phyloP scores from a whole-genome alignment of 1,140 invertebrate genomes.

The Leptinotarsa defecta region DNA sequence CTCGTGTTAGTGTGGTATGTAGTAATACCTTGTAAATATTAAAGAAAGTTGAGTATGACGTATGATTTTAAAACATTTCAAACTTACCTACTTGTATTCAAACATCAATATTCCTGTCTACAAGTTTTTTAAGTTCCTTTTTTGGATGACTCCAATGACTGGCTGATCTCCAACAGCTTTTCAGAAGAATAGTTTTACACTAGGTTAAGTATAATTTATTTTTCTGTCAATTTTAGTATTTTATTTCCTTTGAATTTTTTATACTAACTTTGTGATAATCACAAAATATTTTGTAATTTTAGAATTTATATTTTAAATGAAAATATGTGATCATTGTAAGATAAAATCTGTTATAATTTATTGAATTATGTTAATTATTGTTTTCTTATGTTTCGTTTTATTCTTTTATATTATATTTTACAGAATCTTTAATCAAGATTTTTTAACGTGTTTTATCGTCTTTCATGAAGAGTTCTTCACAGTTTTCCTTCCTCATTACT shows the following conservation, averaged over 20 bases:
- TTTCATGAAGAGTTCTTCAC: slow-evolving; percentile 15
- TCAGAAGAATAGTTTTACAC: slow-evolving; percentile 16
- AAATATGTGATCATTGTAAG: slow-evolving; percentile 31
- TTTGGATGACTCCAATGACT: slow-evolving; percentile 10
- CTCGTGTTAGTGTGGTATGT: slow-evolving; percentile 23
- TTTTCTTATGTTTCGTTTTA: slow-evolving; percentile 20
- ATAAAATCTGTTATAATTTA: slow-evolving; percentile 32
- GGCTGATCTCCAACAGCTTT: slow-evolving; percentile 8
- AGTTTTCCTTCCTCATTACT: not conserved
- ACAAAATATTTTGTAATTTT: slow-evolving; percentile 22
- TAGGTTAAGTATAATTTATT: slow-evolving; percentile 26
- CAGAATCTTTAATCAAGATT: slow-evolving; percentile 9
- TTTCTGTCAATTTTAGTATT: slow-evolving; percentile 18
- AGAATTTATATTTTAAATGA: slow-evolving; percentile 12
- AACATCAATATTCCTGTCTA: slow-evolving; percentile 18
- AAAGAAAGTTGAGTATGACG: not conserved
- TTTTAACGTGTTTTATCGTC: slow-evolving; percentile 15
- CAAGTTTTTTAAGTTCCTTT: slow-evolving; percentile 23
- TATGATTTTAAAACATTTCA: not conserved
- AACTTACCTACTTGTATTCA: slow-evolving; percentile 14
- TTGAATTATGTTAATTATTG: slow-evolving; percentile 19
- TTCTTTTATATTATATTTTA: slow-evolving; percentile 16
- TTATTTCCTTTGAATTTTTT: slow-evolving; percentile 16
- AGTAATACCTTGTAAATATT: not conserved
- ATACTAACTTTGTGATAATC: slow-evolving; percentile 32